Conservation (phyloP, 2,113 vertebrate species). For the Anhinga anhinga region DNA sequence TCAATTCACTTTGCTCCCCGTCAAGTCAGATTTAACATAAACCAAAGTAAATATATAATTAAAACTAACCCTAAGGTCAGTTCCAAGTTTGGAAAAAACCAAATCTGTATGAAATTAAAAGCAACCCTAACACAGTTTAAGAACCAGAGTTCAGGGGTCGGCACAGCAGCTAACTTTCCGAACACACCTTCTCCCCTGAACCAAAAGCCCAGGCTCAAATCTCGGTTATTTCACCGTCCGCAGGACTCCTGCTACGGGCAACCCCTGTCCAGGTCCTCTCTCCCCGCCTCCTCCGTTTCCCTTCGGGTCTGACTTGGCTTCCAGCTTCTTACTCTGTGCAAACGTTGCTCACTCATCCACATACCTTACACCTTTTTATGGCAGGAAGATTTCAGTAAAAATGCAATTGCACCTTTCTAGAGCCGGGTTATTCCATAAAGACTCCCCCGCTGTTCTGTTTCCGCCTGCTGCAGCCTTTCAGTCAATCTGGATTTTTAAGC, state of each 20-base stretch:
- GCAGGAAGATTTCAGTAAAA: background rate
- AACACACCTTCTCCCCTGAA: background rate
- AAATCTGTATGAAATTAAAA: background rate
- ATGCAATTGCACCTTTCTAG: background rate
- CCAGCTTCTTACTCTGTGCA: background rate
- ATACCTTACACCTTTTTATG: background rate
- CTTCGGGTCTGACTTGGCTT: background rate
- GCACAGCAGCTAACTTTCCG: background rate
- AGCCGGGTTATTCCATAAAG: background rate
- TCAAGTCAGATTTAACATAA: background rate
- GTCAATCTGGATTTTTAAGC: background rate
- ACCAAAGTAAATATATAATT: conserved; percentile 12
- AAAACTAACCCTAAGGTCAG: background rate
- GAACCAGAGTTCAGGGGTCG: background rate
- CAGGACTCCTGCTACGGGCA: background rate
- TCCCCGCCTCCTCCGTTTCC: background rate
- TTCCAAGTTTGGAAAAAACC: background rate
- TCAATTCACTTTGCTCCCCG: background rate
- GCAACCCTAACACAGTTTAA: background rate
- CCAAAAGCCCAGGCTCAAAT: background rate
- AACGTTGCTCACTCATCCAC: background rate
- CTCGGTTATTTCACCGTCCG: background rate
- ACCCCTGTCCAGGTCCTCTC: background rate
- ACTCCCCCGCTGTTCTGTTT: background rate
- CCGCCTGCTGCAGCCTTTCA: background rate